Percentiles rank a stretch among this genome's conserved stretches.
Conservation (phyloP, 2,888 invertebrate genomes). For the Phaedon cochleariae region DNA sequence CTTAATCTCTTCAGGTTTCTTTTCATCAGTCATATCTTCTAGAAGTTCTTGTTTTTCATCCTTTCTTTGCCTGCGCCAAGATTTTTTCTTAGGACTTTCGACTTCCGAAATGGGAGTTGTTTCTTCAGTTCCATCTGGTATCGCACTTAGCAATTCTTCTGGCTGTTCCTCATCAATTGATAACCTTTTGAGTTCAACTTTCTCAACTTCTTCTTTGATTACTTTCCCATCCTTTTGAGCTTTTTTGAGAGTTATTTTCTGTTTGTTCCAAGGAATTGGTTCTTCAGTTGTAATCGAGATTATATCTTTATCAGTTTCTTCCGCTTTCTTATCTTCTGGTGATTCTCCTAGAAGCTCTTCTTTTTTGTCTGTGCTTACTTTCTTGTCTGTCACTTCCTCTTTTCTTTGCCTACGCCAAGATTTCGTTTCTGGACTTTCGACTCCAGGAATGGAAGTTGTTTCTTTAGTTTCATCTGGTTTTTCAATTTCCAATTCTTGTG, state of each 20-base stretch:
- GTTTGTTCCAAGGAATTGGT: constrained; percentile 68
- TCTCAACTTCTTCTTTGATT: constrained; percentile 66
- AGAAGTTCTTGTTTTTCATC: not conserved
- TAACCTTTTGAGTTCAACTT: constrained; percentile 38
- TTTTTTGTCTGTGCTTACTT: constrained; percentile 4
- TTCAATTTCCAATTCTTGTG: constrained; percentile 44
- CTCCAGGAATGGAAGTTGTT: constrained; percentile 8
- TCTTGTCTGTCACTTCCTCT: constrained; percentile 20
- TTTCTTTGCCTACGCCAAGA: constrained; percentile 20
- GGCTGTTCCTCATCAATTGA: not conserved
- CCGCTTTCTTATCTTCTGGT: not conserved
- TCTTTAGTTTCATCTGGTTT: constrained; percentile 1
- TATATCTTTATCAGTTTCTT: constrained; percentile 17
- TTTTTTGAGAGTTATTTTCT: constrained; percentile 66
- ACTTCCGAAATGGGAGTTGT: constrained; percentile 31
- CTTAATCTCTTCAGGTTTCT: constrained; percentile 50
- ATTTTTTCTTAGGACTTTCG: constrained; percentile 1
- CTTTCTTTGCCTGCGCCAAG: constrained; percentile 11
- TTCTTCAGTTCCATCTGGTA: constrained; percentile 48
- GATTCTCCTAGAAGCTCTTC: not conserved
- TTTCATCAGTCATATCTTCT: too few species aligned
- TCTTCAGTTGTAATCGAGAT: constrained; percentile 24
- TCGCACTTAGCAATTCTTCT: constrained; percentile 43
- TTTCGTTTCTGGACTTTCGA: constrained; percentile 20
- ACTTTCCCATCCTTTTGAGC: constrained; percentile 60